Evolutionary conservation across 2,797 vertebrate genomes (phyloP).

Genomic region (Phylloscopus collybita): DNA sequence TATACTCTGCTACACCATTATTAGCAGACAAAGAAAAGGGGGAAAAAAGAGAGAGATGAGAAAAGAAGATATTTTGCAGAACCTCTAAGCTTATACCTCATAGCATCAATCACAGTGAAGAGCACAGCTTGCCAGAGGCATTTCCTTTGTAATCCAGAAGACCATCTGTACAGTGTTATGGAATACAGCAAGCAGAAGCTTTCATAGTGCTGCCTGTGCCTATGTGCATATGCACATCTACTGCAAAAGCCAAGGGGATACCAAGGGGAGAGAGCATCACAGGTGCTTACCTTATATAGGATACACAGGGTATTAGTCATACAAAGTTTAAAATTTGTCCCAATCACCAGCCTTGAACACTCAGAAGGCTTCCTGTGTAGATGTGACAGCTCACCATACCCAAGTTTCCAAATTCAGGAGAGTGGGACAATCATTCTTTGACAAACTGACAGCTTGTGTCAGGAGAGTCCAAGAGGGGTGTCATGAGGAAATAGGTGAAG

Average conservation of each 20-base stretch:
- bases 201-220: not conserved
- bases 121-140: conserved; percentile 50
- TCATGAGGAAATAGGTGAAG: not conserved
- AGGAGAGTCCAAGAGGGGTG: not conserved
- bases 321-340: not conserved
- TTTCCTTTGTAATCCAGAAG: conserved; percentile 52
- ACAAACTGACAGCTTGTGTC: not conserved
- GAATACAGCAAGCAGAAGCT: not conserved
- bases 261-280: not conserved
- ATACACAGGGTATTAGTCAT: not conserved
- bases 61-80: conserved; percentile 3
- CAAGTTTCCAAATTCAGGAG: not conserved
- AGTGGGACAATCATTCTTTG: not conserved
- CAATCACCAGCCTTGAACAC: not conserved
- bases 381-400: not conserved
- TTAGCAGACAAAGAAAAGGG: not conserved
- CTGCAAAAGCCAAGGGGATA: not conserved
- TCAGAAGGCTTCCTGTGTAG: not conserved
- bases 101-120: conserved; percentile 32
- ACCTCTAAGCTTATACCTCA: not conserved
- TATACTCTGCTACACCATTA: not conserved
- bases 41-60: not conserved
- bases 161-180: conserved; percentile 46
- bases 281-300: not conserved
- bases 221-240: not conserved